Conservation (phyloP, 2,113 vertebrate genomes). For the Haliaeetus leucogaster region DNA sequence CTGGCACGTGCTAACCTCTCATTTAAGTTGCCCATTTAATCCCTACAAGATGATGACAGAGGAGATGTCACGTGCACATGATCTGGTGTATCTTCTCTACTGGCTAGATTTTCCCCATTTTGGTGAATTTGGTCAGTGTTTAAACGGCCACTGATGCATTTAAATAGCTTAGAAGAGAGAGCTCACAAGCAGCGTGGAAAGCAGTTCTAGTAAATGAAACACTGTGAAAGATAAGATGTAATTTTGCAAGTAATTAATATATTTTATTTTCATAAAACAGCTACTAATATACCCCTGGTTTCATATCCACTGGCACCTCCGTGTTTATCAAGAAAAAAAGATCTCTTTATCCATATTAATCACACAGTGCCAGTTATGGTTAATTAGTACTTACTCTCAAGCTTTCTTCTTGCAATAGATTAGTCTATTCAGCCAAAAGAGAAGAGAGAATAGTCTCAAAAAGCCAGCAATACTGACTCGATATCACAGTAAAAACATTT, state of each 20-base stretch:
- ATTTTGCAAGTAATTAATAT: constrained; percentile 27
- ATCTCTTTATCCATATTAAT: constrained; percentile 47
- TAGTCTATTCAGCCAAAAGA: not conserved
- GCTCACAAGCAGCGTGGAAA: not conserved
- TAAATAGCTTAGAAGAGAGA: not conserved
- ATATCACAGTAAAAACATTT: not conserved
- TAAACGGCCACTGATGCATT: not conserved
- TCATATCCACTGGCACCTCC: not conserved
- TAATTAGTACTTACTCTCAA: constrained; percentile 32
- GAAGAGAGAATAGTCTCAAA: not conserved
- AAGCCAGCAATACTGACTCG: not conserved
- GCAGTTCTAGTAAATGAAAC: not conserved
- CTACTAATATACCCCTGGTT: not conserved
- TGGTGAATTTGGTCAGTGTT: not conserved
- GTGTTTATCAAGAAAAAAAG: not conserved
- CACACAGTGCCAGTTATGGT: not conserved
- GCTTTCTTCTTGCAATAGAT: not conserved
- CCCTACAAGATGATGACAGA: not conserved
- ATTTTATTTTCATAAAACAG: constrained; percentile 16
- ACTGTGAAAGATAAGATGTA: not conserved
- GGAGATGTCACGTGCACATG: not conserved
- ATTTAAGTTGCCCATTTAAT: not conserved
- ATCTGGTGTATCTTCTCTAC: not conserved
- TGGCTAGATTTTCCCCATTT: not conserved
- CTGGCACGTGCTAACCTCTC: not conserved